These are phyloP conservation scores for Apotomis turbidana DNA, from an alignment of 2,888 invertebrate genomes.

Conservation along the genomic window DNA sequence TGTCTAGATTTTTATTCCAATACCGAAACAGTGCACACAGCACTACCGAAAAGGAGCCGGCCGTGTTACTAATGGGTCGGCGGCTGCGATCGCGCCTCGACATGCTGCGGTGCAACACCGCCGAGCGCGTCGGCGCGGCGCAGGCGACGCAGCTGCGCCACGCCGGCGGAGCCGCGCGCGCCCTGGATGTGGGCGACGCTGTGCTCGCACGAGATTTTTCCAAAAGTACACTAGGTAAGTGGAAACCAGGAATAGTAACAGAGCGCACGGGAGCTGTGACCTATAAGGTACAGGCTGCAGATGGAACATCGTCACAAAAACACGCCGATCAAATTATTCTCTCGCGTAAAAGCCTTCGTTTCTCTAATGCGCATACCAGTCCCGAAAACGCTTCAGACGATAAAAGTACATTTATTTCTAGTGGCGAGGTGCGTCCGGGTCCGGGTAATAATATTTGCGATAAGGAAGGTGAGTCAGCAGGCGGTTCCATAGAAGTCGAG, in stretches of 20 bases:
- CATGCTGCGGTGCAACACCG: not conserved
- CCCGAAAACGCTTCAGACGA: too few species aligned
- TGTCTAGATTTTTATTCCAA: too few species aligned
- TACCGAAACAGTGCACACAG: too few species aligned
- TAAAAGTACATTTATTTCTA: too few species aligned
- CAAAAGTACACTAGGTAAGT: not conserved
- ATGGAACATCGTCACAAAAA: not conserved
- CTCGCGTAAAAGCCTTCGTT: not conserved
- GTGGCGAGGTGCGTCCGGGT: too few species aligned
- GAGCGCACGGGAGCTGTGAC: constrained; percentile 18
- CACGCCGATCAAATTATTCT: constrained; percentile 8
- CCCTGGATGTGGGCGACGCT: not conserved
- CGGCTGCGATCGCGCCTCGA: constrained; percentile 15
- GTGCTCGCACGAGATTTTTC: constrained; percentile 1
- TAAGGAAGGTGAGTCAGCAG: too few species aligned
- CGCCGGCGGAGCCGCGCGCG: constrained; percentile 7
- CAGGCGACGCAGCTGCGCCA: constrained; percentile 6
- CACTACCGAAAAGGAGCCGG: constrained; percentile 3
- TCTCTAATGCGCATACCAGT: not conserved
- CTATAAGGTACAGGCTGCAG: not conserved
- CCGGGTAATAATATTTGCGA: too few species aligned
- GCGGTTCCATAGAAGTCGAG: too few species aligned
- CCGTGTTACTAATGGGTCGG: constrained; percentile 1
- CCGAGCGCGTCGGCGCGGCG: not conserved
- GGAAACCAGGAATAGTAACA: not conserved